These are phyloP conservation scores for Anticlea derivata DNA, from an alignment of 2,888 invertebrate genomes.

Conservation along the genomic window DNA sequence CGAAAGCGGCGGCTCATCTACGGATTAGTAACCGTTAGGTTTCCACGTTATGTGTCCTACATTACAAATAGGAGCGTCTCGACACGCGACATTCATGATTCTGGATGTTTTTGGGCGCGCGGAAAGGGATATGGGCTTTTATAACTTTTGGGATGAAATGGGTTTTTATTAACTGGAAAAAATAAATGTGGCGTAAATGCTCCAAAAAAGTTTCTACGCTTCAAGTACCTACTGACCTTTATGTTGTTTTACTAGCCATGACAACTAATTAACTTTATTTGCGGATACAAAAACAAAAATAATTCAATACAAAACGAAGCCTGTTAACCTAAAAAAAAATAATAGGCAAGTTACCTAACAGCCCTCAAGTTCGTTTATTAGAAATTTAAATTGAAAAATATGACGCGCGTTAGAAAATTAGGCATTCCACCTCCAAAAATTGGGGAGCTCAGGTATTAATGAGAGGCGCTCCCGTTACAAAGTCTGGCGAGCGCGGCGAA, in stretches of 20 bases:
- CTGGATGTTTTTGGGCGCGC: conserved; percentile 18
- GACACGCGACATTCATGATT: conserved; percentile 48
- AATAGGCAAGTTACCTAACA: not conserved
- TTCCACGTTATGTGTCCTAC: conserved; percentile 68
- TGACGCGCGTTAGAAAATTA: conserved; percentile 17
- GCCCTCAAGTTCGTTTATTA: conserved; percentile 6
- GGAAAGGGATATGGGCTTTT: conserved; percentile 8
- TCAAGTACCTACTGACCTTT: too few relatives aligned
- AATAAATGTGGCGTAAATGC: not conserved
- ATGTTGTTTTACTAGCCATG: too few relatives aligned
- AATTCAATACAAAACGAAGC: too few relatives aligned
- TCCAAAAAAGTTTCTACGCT: not conserved
- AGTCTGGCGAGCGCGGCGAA: conserved; percentile 65
- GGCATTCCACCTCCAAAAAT: conserved; percentile 49
- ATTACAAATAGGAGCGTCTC: conserved; percentile 58
- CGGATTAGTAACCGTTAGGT: conserved; percentile 78
- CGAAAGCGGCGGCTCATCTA: conserved; percentile 73
- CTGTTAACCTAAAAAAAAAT: too few relatives aligned
- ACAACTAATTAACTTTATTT: too few relatives aligned
- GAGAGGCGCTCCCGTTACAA: conserved; percentile 73
- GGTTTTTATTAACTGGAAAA: conserved; percentile 10
- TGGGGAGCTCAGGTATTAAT: conserved; percentile 69
- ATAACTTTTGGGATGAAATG: conserved; percentile 13
- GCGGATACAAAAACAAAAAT: too few relatives aligned
- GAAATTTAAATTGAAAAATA: conserved; percentile 37